phyloP scores from a whole-genome alignment of 2,888 invertebrate genomes.

The Periphyllus acericola region DNA sequence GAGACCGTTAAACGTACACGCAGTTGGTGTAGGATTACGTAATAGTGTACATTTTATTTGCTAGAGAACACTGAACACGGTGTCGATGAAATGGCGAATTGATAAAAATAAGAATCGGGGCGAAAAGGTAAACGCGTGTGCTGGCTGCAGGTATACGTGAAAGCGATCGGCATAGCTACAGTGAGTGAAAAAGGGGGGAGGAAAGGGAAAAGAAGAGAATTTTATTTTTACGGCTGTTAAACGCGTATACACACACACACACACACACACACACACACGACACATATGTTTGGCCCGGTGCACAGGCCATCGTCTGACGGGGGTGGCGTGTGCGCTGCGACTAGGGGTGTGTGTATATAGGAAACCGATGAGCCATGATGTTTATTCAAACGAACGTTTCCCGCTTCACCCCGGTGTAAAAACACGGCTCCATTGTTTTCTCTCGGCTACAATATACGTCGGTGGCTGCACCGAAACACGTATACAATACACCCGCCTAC shows the following conservation, averaged over 20 bases:
- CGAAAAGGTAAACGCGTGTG: not conserved
- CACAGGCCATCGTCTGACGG: not conserved
- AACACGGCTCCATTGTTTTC: slow-evolving; percentile 40
- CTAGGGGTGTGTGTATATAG: not conserved
- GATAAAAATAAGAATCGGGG: not conserved
- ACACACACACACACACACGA: too few relatives aligned
- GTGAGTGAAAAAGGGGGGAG: not conserved
- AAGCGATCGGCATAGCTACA: slow-evolving; percentile 15
- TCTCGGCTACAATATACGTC: not conserved
- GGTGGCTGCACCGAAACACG: not conserved
- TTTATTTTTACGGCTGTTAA: slow-evolving; percentile 52
- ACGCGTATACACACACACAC: too few relatives aligned
- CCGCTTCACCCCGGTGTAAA: slow-evolving; percentile 26
- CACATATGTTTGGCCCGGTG: slow-evolving; percentile 3
- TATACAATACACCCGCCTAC: too few relatives aligned
- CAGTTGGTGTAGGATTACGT: too few relatives aligned
- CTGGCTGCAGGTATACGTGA: not conserved
- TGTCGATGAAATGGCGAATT: not conserved
- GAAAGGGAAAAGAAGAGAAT: not conserved
- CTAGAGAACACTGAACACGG: not conserved
- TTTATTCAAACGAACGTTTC: slow-evolving; percentile 60
- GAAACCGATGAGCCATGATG: slow-evolving; percentile 59
- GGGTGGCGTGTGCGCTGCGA: not conserved
- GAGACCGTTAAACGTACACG: too few relatives aligned
- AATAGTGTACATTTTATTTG: too few relatives aligned